A percentile compares a stretch with the other conserved stretches of the same genome.
These are phyloP conservation scores for Microhierax caerulescens DNA, from an alignment of 2,797 vertebrate species.

Conservation along the genomic window DNA sequence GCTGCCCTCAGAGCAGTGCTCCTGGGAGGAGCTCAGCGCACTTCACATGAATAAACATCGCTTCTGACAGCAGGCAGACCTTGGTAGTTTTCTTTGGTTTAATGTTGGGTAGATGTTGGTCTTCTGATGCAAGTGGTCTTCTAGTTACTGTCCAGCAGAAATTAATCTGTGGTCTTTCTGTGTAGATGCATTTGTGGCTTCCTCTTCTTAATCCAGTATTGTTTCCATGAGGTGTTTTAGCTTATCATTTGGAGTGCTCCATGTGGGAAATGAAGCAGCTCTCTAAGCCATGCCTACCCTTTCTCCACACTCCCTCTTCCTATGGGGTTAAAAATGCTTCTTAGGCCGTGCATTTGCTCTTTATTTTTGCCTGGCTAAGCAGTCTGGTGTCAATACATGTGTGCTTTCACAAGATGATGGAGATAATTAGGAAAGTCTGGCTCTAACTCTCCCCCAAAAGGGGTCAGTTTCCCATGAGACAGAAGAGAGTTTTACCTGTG, in stretches of 20 bases:
- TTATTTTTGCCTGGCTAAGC: background rate
- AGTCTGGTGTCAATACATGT: background rate
- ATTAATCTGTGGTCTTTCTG: background rate
- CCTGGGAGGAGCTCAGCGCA: background rate
- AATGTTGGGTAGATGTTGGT: background rate
- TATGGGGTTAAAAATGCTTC: background rate
- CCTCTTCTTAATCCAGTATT: background rate
- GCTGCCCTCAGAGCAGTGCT: background rate
- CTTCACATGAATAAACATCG: rapidly evolving
- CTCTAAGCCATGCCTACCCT: background rate
- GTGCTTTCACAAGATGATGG: background rate
- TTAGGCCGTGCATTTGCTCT: background rate
- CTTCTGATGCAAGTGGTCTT: background rate
- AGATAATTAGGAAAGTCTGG: background rate
- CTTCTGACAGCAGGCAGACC: background rate
- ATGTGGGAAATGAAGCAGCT: background rate
- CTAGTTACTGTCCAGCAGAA: background rate
- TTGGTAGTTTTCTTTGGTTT: background rate
- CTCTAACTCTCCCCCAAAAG: background rate
- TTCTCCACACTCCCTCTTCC: background rate
- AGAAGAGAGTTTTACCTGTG: background rate
- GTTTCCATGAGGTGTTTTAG: background rate
- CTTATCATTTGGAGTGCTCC: background rate
- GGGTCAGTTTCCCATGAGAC: rapidly evolving
- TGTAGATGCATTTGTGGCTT: background rate